A percentile compares a stretch with the other conserved stretches of the same genome.
These are phyloP conservation scores for Lynx canadensis DNA, from an alignment of 2,113 vertebrate species.

Conservation along the genomic window DNA sequence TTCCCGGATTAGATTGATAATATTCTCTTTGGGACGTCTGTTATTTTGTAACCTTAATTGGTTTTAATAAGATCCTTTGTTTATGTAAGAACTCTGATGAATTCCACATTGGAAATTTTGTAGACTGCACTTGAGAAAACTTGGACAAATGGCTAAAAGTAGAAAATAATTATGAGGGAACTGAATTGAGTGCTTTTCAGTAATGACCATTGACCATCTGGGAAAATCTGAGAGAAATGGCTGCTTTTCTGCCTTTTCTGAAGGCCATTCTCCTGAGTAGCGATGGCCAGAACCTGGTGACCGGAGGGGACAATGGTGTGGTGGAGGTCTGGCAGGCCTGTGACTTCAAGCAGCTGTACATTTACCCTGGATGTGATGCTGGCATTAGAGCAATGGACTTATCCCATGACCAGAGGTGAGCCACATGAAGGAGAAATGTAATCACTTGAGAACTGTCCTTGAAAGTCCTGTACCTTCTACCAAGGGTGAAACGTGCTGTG, in stretches of 20 bases:
- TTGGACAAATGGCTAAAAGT: background rate
- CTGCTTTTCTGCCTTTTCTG: slow-evolving; percentile 46
- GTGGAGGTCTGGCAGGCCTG: slow-evolving; percentile 99
- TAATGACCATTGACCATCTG: background rate
- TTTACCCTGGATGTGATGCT: slow-evolving; percentile 98
- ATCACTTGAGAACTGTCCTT: background rate
- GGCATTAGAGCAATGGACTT: slow-evolving; percentile 99
- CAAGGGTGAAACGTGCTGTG: background rate
- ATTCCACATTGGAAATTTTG: background rate
- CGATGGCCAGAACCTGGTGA: slow-evolving; percentile 98
- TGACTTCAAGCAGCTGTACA: slow-evolving; percentile 99
- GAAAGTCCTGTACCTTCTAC: background rate
- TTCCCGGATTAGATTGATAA: background rate
- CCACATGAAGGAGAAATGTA: background rate
- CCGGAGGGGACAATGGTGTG: slow-evolving; percentile 98
- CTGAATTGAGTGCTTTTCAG: background rate
- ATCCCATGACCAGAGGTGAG: slow-evolving; percentile 99
- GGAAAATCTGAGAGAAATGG: background rate
- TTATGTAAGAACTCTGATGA: background rate
- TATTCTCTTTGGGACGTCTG: background rate
- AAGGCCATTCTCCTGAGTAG: slow-evolving; percentile 98
- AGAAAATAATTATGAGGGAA: background rate
- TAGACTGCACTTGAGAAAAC: background rate
- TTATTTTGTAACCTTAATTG: slow-evolving; percentile 29
- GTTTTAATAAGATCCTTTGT: slow-evolving; percentile 30